Evolutionary conservation across 2,888 invertebrate species (phyloP).

Genomic region (Dermolepida albohirtum): DNA sequence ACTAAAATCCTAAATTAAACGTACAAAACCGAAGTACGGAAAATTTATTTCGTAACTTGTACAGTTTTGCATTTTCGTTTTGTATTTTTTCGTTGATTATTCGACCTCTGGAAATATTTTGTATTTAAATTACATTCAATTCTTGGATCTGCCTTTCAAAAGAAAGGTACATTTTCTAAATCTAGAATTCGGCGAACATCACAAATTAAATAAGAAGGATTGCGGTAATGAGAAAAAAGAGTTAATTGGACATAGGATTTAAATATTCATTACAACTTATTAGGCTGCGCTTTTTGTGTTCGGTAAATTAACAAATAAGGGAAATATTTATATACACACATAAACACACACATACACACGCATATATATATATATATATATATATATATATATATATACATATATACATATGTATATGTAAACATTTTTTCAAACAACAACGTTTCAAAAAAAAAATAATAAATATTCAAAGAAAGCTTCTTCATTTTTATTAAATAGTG

Average conservation of each 20-base stretch:
- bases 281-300: too few relatives aligned
- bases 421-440: too few relatives aligned
- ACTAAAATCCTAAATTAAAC: slow-evolving; percentile 44
- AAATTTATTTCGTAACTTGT: neutral
- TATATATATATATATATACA: too few relatives aligned
- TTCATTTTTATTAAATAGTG: too few relatives aligned
- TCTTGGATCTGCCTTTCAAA: slow-evolving; percentile 12
- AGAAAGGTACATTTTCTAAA: neutral
- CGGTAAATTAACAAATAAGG: too few relatives aligned
- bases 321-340: too few relatives aligned
- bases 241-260: neutral
- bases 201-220: slow-evolving; percentile 20
- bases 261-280: slow-evolving; percentile 25
- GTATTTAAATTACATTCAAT: slow-evolving; percentile 40
- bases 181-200: neutral
- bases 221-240: neutral
- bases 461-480: too few relatives aligned
- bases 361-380: too few relatives aligned
- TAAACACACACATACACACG: too few relatives aligned
- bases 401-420: too few relatives aligned
- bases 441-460: too few relatives aligned
- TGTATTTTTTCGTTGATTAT: slow-evolving; percentile 16
- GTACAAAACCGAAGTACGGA: slow-evolving; percentile 11
- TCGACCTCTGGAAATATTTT: slow-evolving; percentile 6
- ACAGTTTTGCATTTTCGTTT: slow-evolving; percentile 30